Evolutionary conservation across 2,113 vertebrate genomes (phyloP).

Genomic region (Cynoglossus semilaevis): DNA sequence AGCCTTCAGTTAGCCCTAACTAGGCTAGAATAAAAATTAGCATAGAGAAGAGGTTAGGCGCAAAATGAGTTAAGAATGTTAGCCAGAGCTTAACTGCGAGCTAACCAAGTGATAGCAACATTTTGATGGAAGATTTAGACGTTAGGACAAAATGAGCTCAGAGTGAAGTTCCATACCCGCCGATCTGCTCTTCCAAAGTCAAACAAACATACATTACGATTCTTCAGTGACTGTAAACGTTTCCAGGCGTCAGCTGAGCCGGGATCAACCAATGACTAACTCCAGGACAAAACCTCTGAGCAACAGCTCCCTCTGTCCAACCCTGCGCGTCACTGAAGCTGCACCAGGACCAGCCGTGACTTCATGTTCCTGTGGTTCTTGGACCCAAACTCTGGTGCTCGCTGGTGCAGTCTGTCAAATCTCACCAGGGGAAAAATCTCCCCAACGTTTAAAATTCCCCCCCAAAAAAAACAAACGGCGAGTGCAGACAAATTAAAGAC

Average conservation of each 20-base stretch:
- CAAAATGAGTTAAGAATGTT: too few species aligned
- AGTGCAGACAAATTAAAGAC: background rate
- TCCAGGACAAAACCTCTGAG: slow-evolving; percentile 3
- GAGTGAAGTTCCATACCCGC: too few species aligned
- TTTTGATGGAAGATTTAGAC: too few species aligned
- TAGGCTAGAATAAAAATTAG: too few species aligned
- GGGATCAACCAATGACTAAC: background rate
- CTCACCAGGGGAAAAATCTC: background rate
- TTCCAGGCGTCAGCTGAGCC: slow-evolving; percentile 26
- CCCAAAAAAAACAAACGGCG: background rate
- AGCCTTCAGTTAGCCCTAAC: too few species aligned
- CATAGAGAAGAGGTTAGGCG: too few species aligned
- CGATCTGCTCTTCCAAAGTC: slow-evolving; percentile 11
- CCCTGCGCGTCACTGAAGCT: background rate
- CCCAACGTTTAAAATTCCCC: background rate
- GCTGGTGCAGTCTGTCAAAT: slow-evolving; percentile 1
- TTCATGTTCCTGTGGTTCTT: background rate
- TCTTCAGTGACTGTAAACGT: slow-evolving; percentile 34
- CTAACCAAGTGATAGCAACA: too few species aligned
- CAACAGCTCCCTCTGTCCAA: slow-evolving; percentile 2
- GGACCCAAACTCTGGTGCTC: background rate
- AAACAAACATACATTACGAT: slow-evolving; percentile 31
- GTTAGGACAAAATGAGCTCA: too few species aligned
- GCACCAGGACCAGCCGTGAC: background rate
- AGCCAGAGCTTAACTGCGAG: too few species aligned